A percentile compares a stretch with the other conserved stretches of the same genome.
Evolutionary conservation across 37 sponge, comb jelly and placozoan species (phyloP).

Genomic region (Diacarnus erythraeanus): DNA sequence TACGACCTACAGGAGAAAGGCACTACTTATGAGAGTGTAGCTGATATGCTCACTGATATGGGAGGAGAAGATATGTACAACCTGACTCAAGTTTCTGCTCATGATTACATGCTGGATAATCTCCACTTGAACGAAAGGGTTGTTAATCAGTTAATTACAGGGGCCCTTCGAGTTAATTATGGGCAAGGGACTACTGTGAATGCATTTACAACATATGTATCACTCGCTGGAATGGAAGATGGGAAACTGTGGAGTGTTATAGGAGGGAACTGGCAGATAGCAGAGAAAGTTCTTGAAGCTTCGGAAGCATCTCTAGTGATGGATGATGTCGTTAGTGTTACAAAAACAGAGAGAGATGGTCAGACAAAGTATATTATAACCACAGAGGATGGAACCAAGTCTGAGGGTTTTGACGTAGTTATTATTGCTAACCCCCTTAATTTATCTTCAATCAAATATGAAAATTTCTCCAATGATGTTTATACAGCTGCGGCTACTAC

Average conservation of each 20-base stretch:
- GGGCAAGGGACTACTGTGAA: conserved; percentile 59
- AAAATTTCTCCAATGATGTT: conserved; percentile 52
- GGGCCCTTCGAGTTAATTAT: conserved; percentile 71
- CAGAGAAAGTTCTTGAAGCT: conserved; percentile 51
- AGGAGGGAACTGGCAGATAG: conserved; percentile 77
- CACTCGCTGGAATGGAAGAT: conserved; percentile 77
- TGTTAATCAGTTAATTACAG: conserved; percentile 69
- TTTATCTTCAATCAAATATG: conserved; percentile 48
- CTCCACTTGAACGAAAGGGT: conserved; percentile 36
- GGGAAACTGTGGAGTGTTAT: conserved; percentile 72
- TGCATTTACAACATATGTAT: conserved; percentile 71
- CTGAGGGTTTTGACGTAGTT: conserved; percentile 66
- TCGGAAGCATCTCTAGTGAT: conserved; percentile 58
- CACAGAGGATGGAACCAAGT: background rate
- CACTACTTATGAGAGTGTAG: conserved; percentile 58
- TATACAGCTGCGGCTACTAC: conserved; percentile 48
- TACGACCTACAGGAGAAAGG: conserved; percentile 72
- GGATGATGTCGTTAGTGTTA: conserved; percentile 50
- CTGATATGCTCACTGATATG: conserved; percentile 82
- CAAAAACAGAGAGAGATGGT: conserved; percentile 4
- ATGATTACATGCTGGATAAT: conserved; percentile 24
- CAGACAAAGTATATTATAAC: conserved; percentile 17
- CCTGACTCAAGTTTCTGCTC: conserved; percentile 55
- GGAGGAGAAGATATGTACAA: conserved; percentile 49
- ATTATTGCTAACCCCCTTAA: conserved; percentile 79